Evolutionary conservation across 2,888 invertebrate species (phyloP).

Genomic region (Andrena camellia): DNA sequence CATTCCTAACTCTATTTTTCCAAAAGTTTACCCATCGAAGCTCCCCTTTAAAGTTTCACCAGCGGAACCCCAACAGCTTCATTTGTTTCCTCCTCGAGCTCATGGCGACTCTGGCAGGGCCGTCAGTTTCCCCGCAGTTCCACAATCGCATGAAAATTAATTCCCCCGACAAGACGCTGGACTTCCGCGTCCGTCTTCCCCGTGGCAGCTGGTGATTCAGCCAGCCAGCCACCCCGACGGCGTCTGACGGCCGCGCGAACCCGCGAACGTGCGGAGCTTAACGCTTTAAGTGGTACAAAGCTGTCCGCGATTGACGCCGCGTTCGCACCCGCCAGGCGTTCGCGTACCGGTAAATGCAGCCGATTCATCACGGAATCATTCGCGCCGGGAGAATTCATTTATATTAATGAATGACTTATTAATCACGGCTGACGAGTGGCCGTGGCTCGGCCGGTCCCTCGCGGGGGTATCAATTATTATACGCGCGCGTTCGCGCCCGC

Average conservation of each 20-base stretch:
- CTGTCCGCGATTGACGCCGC: constrained; percentile 75
- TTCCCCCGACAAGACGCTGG: constrained; percentile 10
- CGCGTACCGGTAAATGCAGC: constrained; percentile 75
- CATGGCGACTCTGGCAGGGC: background rate
- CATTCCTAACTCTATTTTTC: constrained; percentile 16
- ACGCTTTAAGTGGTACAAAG: constrained; percentile 72
- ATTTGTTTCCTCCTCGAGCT: constrained; percentile 9
- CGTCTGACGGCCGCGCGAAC: constrained; percentile 30
- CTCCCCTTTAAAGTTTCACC: no score
- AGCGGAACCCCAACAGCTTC: background rate
- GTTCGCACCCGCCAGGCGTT: constrained; percentile 78
- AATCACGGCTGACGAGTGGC: constrained; percentile 72
- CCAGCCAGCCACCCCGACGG: constrained; percentile 48
- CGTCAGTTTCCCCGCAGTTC: constrained; percentile 8
- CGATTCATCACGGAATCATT: constrained; percentile 81
- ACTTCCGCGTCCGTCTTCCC: constrained; percentile 38
- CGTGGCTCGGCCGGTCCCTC: constrained; percentile 54
- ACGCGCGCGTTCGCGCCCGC: constrained; percentile 49
- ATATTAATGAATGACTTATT: constrained; percentile 81
- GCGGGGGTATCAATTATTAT: constrained; percentile 76
- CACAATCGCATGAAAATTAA: constrained; percentile 30
- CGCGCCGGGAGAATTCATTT: constrained; percentile 78
- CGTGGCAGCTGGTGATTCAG: constrained; percentile 37
- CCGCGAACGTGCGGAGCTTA: constrained; percentile 64
- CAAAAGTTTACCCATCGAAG: background rate